Percentiles rank a stretch among this genome's conserved stretches.
Conservation (phyloP, 35 echinoderm and acorn worm species). For the Heliocidaris tuberculata region DNA sequence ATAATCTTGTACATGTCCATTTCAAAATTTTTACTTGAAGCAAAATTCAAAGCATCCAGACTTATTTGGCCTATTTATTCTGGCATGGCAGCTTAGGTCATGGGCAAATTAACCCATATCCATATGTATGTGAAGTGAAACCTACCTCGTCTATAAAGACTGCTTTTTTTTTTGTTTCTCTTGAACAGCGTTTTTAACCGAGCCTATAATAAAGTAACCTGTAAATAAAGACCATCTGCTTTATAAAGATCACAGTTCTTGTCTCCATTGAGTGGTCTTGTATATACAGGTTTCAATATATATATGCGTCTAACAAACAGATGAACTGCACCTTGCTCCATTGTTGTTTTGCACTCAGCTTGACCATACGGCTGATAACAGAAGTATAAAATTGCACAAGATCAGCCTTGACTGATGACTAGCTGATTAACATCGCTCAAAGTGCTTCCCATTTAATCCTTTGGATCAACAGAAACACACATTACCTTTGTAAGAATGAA, state of each 20-base stretch:
- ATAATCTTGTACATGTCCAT: not conserved
- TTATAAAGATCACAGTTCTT: no score
- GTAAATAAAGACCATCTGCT: no score
- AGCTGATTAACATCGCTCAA: not conserved
- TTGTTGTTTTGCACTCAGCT: not conserved
- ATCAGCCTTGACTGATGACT: not conserved
- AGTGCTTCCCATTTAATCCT: not conserved
- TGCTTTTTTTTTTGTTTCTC: no score
- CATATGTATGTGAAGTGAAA: not conserved
- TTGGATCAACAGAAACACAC: not conserved
- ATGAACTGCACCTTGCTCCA: not conserved
- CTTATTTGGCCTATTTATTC: not conserved
- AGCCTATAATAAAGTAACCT: no score
- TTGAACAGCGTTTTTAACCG: no score
- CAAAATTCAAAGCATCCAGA: not conserved
- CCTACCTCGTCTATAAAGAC: no score
- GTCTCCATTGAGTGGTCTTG: no score
- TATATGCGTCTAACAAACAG: not conserved
- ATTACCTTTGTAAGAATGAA: not conserved
- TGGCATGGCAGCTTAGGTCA: not conserved
- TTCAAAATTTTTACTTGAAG: not conserved
- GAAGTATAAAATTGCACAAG: not conserved
- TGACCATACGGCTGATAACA: not conserved
- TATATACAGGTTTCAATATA: no score
- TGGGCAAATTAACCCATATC: not conserved